Evolutionary conservation across 2,888 invertebrate species (phyloP).

Genomic region (Folsomia manolachei): DNA sequence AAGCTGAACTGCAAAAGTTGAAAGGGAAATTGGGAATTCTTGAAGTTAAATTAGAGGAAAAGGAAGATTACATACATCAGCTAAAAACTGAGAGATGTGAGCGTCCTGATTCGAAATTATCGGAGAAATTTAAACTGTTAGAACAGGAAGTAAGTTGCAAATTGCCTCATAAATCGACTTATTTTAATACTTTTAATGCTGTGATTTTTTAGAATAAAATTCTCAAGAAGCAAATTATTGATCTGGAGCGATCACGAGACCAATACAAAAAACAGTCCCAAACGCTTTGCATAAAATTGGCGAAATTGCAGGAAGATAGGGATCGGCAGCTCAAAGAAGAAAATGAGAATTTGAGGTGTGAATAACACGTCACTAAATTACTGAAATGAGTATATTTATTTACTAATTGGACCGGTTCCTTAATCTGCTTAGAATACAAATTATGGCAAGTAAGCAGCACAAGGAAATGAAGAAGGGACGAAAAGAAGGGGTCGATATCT

Average conservation of each 20-base stretch:
- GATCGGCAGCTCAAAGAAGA: constrained; percentile 37
- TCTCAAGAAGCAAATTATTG: constrained; percentile 22
- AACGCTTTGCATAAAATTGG: constrained; percentile 25
- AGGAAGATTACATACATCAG: constrained; percentile 35
- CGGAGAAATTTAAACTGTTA: constrained; percentile 25
- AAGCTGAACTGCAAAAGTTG: constrained; percentile 31
- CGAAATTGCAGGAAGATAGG: constrained; percentile 25
- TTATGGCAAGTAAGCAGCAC: constrained; percentile 37
- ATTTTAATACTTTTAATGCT: constrained; percentile 9
- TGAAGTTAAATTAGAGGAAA: constrained; percentile 37
- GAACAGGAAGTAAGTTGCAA: constrained; percentile 38
- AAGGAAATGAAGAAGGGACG: constrained; percentile 37
- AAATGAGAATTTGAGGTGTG: constrained; percentile 40
- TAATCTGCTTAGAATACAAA: constrained; percentile 40
- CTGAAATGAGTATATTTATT: constrained; percentile 1
- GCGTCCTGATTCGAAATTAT: constrained; percentile 24
- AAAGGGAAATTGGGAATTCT: constrained; percentile 27
- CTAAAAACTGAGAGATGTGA: constrained; percentile 22
- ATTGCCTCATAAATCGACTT: not conserved
- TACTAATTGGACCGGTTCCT: not conserved
- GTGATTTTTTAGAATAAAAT: constrained; percentile 29
- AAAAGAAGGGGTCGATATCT: constrained; percentile 32
- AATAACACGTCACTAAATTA: not conserved
- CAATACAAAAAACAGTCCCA: constrained; percentile 34
- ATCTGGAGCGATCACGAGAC: constrained; percentile 26